Conservation (phyloP, 2,797 vertebrate genomes). For the Leptodactylus fallax region DNA sequence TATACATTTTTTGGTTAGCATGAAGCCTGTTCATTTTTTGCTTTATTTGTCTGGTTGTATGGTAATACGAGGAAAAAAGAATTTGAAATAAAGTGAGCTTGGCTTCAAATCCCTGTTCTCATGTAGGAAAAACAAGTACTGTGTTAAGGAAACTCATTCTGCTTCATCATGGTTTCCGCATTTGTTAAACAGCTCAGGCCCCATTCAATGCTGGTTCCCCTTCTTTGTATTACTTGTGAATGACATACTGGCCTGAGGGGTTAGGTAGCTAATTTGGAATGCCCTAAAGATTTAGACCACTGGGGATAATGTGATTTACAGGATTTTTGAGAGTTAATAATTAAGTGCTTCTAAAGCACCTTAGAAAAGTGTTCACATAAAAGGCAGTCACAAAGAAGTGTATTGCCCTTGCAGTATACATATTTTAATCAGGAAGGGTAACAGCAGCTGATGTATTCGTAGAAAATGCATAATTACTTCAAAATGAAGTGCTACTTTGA, state of each 20-base stretch:
- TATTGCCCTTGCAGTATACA: constrained; percentile 56
- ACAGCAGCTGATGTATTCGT: constrained; percentile 60
- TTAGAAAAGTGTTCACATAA: constrained; percentile 63
- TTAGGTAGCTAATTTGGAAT: constrained; percentile 64
- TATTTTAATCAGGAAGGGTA: constrained; percentile 62
- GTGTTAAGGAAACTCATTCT: constrained; percentile 52
- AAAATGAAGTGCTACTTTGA: constrained; percentile 55
- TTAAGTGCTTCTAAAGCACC: constrained; percentile 64
- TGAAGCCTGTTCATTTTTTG: not conserved
- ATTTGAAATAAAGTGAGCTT: constrained; percentile 41
- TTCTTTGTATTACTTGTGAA: constrained; percentile 62
- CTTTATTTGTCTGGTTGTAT: not conserved
- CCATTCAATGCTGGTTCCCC: constrained; percentile 58
- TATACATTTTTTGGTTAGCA: not conserved
- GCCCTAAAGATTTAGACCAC: constrained; percentile 63
- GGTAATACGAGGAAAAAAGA: not conserved
- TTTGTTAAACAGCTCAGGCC: constrained; percentile 56
- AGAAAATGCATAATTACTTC: constrained; percentile 57
- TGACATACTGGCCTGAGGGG: constrained; percentile 64
- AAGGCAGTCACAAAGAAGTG: constrained; percentile 57
- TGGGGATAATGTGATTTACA: constrained; percentile 64
- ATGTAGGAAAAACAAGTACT: constrained; percentile 51
- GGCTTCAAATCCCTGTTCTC: constrained; percentile 48
- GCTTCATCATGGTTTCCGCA: constrained; percentile 48
- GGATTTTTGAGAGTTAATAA: constrained; percentile 65